phyloP scores from a whole-genome alignment of 2,888 invertebrate species.

The Holacanthella duospinosa region DNA sequence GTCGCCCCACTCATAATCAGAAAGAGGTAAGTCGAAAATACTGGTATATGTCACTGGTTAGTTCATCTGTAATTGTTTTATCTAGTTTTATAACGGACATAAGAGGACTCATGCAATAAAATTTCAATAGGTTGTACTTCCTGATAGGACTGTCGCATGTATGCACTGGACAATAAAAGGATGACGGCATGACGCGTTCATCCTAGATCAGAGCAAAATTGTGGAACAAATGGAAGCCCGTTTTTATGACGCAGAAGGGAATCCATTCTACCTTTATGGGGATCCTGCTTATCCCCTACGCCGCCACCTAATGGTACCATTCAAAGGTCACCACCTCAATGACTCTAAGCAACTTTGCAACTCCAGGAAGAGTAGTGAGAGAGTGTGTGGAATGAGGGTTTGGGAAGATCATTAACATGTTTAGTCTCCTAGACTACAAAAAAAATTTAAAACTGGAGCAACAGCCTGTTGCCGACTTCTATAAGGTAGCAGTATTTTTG shows the following conservation, averaged over 20 bases:
- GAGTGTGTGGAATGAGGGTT: conserved; percentile 11
- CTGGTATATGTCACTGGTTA: not conserved
- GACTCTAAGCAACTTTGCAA: not conserved
- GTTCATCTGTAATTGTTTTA: not conserved
- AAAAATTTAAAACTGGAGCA: conserved; percentile 7
- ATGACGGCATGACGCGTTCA: not conserved
- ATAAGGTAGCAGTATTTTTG: too few relatives aligned
- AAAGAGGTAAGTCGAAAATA: not conserved
- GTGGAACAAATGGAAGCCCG: not conserved
- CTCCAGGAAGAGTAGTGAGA: conserved; percentile 6
- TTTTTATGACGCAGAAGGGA: not conserved
- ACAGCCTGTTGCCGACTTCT: not conserved
- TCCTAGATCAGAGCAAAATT: not conserved
- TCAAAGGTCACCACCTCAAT: not conserved
- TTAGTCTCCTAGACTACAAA: conserved; percentile 12
- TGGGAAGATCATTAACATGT: conserved; percentile 7
- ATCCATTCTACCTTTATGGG: not conserved
- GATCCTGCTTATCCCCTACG: conserved; percentile 9
- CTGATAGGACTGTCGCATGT: not conserved
- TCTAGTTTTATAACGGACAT: conserved; percentile 7
- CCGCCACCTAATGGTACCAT: not conserved
- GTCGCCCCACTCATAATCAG: conserved; percentile 2
- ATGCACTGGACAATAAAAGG: not conserved
- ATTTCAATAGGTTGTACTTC: not conserved
- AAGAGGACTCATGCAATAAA: not conserved